Evolutionary conservation across 2,888 invertebrate species (phyloP).

Genomic region (Orchestes rusci): DNA sequence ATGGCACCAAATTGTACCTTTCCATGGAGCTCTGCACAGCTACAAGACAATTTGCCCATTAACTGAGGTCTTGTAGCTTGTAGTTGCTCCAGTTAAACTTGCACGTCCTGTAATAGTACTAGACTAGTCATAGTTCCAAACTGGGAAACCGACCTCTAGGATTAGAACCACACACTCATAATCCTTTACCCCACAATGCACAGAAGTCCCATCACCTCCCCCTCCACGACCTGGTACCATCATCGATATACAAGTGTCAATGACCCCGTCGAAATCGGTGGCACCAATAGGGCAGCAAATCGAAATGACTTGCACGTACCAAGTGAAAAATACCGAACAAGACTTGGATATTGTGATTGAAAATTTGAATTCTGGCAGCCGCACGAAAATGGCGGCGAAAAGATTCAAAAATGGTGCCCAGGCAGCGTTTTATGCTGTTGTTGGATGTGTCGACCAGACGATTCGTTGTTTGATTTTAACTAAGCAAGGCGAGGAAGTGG

Average conservation of each 20-base stretch:
- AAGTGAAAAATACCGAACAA: conserved; percentile 30
- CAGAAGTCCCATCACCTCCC: no score
- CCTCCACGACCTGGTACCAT: conserved; percentile 4
- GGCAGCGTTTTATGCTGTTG: conserved; percentile 36
- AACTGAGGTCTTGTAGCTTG: no score
- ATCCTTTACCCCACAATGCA: no score
- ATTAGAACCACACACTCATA: no score
- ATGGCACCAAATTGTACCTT: no score
- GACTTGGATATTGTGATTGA: conserved; percentile 26
- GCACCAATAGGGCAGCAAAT: conserved; percentile 42
- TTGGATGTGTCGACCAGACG: conserved; percentile 32
- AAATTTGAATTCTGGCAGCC: conserved; percentile 25
- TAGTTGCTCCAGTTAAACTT: no score
- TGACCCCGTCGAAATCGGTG: conserved; percentile 44
- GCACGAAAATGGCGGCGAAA: conserved; percentile 18
- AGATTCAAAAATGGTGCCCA: conserved; percentile 24
- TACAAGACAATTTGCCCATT: no score
- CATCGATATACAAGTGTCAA: conserved; percentile 37
- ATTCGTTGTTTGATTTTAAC: conserved; percentile 28
- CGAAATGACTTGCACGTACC: conserved; percentile 48
- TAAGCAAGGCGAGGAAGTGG: conserved; percentile 23
- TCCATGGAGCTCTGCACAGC: no score
- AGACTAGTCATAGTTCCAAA: no score
- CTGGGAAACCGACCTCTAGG: no score
- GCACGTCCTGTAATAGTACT: no score